These are phyloP conservation scores for Amazona guildingii DNA, from an alignment of 2,113 vertebrate species.

Conservation along the genomic window DNA sequence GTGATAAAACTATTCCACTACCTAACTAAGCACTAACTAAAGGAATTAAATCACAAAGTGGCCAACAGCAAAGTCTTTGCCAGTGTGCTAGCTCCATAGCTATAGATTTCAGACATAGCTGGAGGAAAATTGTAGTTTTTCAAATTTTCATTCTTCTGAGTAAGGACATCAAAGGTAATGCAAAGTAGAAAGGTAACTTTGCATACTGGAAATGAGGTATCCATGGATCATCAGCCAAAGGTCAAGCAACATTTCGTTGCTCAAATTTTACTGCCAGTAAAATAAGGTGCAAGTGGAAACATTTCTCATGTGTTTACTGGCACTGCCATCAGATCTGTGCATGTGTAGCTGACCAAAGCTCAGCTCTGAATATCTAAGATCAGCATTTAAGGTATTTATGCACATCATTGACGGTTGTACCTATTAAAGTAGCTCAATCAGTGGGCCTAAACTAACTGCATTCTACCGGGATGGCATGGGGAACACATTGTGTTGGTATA, in stretches of 20 bases:
- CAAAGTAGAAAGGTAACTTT: not conserved
- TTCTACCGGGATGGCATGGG: not conserved
- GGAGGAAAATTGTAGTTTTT: not conserved
- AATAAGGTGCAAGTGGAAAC: not conserved
- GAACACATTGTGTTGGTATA: not conserved
- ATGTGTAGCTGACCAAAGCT: not conserved
- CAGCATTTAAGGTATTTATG: not conserved
- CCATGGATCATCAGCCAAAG: not conserved
- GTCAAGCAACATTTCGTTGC: not conserved
- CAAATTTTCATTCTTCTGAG: not conserved
- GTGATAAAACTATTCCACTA: not conserved
- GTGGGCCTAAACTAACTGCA: not conserved
- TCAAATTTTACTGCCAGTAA: not conserved
- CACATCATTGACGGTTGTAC: not conserved
- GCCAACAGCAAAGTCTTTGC: not conserved
- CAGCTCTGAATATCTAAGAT: not conserved
- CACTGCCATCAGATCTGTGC: not conserved
- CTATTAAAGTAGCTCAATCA: not conserved
- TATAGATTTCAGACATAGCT: not conserved
- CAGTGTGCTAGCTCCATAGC: not conserved
- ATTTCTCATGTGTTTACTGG: not conserved
- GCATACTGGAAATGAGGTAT: not conserved
- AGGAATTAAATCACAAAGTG: not conserved
- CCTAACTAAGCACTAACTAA: not conserved
- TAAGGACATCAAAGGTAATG: not conserved